Evolutionary conservation across 1,140 invertebrate genomes (phyloP), one percentile per base, ranked within the genome.

Genomic region (Zaprionus gabonicus): DNA sequence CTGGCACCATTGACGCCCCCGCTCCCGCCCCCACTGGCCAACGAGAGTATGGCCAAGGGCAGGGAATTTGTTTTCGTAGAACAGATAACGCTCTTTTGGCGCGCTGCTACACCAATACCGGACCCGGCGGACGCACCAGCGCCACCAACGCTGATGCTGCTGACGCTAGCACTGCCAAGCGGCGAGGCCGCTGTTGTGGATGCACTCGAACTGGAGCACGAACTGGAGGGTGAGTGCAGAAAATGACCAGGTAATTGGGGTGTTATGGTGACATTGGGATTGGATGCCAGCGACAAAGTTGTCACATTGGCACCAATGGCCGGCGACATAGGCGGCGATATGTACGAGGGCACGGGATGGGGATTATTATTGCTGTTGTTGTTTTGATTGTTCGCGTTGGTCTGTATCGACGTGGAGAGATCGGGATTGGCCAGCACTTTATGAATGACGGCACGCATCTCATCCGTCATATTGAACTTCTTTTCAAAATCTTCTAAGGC

Each of bases 351-450:
- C 17, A 90, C 68, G 6, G 77, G 74, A 51, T 53, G 59, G 6
- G 60, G 38, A 46, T 65, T 67, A 38, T 51, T 51, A 17, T 44
- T 68, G 15, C 23, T 67, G 9, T 68, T 13, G 15, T 46, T 56
- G 23, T 81, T 28, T 13, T 46, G 63, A 15, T 36, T 31, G 56
- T 82, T 76, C 17, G 87, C 76, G 69, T 92, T 92, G 1, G 91
- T 92, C 25, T 92, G 91, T 60, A 92, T 92, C 28, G 83, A 92
- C 1, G 91, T 92, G 15, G 91, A 92, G 34, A 92, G 71, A 78
- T 92, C 91, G 15, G 91, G 91, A 86, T 92, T 92, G 63, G 91
- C 87, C 28, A 92, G 46, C 7, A 92, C 91, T 53, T 92, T 92
- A 60, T 92, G 91, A 51, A 92, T 92, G 7, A 92, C 91, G 20